Percentiles rank a stretch among this genome's conserved stretches.
Evolutionary conservation across 2,797 vertebrate genomes (phyloP).

Genomic region (Lutjanus argentimaculatus): DNA sequence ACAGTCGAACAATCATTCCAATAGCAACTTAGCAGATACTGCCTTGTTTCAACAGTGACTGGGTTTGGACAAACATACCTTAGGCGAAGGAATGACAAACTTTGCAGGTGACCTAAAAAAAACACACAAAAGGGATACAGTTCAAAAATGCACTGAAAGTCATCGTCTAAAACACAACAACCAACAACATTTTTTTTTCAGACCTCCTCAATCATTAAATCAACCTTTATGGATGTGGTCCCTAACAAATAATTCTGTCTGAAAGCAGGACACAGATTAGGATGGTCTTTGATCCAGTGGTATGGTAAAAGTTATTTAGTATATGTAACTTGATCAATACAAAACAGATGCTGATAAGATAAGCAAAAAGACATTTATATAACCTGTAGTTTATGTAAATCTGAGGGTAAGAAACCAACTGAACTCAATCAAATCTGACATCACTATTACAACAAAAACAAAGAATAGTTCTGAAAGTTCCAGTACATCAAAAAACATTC

Average conservation of each 20-base stretch:
- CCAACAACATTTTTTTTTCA: not conserved
- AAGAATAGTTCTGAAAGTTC: no score
- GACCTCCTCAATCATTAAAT: not conserved
- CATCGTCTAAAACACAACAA: not conserved
- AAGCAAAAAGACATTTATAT: no score
- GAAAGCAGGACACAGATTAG: not conserved
- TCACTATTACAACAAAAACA: no score
- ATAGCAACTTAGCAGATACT: not conserved
- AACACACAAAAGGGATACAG: constrained; percentile 51
- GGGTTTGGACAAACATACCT: constrained; percentile 86
- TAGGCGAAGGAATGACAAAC: constrained; percentile 83
- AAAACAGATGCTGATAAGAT: no score
- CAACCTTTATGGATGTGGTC: not conserved
- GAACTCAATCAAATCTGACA: no score
- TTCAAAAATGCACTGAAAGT: constrained; percentile 16
- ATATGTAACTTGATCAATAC: not conserved
- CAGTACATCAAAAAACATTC: no score
- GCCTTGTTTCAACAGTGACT: constrained; percentile 44
- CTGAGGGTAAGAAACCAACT: no score
- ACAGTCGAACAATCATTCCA: not conserved
- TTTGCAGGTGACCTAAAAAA: constrained; percentile 90
- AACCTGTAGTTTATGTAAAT: no score
- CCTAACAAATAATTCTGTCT: not conserved
- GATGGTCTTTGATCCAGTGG: not conserved
- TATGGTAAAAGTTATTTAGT: not conserved